Conservation (phyloP, 2,888 invertebrate genomes). For the Cephus pygmeus region DNA sequence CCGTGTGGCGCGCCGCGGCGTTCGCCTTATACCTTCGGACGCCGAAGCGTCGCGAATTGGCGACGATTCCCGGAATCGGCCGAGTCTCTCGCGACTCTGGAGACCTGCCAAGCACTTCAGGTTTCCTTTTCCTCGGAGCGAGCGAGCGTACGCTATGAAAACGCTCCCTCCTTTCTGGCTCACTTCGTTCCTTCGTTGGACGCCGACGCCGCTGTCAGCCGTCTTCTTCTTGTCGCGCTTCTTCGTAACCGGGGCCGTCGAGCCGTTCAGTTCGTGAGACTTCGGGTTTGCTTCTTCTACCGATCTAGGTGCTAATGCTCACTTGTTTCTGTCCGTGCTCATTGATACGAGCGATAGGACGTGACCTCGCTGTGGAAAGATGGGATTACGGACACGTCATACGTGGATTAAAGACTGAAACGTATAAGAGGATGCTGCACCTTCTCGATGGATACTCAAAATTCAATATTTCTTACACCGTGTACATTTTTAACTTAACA, state of each 20-base stretch:
- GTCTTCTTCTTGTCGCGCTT: constrained; percentile 1
- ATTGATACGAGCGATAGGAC: neutral
- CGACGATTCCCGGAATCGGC: constrained; percentile 28
- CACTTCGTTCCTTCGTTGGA: neutral
- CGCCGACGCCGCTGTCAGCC: neutral
- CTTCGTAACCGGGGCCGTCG: neutral
- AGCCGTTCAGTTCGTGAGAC: constrained; percentile 40
- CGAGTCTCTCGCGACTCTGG: constrained; percentile 20
- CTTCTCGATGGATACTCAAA: neutral
- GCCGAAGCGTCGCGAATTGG: constrained; percentile 32
- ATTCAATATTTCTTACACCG: neutral
- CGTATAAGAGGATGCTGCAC: neutral
- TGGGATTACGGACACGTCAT: neutral
- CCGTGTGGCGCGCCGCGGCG: neutral
- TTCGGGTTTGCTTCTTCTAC: neutral
- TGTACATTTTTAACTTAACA: neutral
- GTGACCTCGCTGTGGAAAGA: neutral
- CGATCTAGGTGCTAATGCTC: neutral
- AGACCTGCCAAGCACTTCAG: constrained; percentile 50
- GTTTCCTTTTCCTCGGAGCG: constrained; percentile 3
- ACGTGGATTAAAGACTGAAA: neutral
- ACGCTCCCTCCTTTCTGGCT: neutral
- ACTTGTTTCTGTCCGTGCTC: neutral
- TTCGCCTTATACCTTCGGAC: constrained; percentile 25
- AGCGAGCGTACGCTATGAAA: neutral